phyloP scores from a whole-genome alignment of 2,797 vertebrate species.

The Eulemur albifrons region DNA sequence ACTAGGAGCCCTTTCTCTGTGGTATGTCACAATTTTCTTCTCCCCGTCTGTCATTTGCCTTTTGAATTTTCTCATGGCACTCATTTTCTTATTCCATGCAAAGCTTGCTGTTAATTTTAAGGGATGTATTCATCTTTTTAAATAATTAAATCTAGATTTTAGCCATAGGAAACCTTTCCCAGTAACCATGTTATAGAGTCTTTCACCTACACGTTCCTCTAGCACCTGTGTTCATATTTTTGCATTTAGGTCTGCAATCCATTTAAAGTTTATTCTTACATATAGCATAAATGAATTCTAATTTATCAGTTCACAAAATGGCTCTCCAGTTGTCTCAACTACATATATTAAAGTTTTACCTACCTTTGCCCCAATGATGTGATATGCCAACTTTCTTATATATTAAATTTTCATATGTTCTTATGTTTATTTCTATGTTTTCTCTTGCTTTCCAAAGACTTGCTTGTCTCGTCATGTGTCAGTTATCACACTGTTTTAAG shows the following conservation, averaged over 20 bases:
- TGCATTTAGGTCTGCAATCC: background rate
- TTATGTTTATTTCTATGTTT: background rate
- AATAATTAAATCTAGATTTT: background rate
- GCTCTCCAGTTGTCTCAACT: background rate
- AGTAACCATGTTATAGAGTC: background rate
- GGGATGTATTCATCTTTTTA: background rate
- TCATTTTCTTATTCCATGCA: background rate
- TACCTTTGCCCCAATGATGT: background rate
- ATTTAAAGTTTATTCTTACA: background rate
- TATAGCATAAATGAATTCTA: background rate
- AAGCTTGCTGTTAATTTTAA: background rate
- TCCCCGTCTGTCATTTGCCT: background rate
- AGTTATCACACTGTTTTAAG: background rate
- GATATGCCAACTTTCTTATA: background rate
- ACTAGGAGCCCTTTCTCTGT: background rate
- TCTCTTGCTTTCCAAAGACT: background rate
- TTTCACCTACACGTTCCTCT: background rate
- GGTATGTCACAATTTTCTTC: background rate
- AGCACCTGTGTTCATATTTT: background rate
- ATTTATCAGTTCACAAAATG: background rate
- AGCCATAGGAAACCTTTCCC: background rate
- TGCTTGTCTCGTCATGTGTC: background rate
- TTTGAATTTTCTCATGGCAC: background rate
- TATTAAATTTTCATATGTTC: background rate
- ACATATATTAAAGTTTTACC: background rate